Base-by-base conservation (phyloP, 2,888 invertebrate species). In the Lapara coniferarum region DNA sequence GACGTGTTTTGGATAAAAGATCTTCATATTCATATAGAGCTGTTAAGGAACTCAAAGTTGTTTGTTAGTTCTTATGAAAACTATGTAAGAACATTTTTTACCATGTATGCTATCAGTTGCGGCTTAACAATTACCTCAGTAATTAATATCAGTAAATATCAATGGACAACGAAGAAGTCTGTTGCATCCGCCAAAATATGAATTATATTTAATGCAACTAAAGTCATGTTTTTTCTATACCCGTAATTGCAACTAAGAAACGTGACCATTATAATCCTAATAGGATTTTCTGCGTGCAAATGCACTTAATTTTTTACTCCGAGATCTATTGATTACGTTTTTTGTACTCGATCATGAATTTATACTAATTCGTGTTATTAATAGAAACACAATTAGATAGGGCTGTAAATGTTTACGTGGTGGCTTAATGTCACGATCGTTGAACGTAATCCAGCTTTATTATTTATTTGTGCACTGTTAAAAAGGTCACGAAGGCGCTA, bases 401-500 rank as follows among this genome's bases (percentile, higher is more conserved):
- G 12, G 63, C 49, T 13, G 63, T 63, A 19, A 63, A 19, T 59
- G 19, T 63, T 46, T 19, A 63, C 63, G 63, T 19, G 12, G 55
- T 49, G 19, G 63, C 19, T 63, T 63, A 63, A 63, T 63, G 63
- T 19, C 63, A 63, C 46, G 63, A 63, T 63, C 49, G 49, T 19
- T 6, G 63, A 63, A 49, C 7, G 63, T 63, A 46, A 63, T 63
- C 63, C 46, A 7, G 13, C 46, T 63, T n/a, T 63, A 63, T 63
- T 63, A 63, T 63, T 63, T 63, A 63, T 49, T 63, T 63, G 19
- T 25, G 46, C 10, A 37, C 13, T 25, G 10, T 30, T 58, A 68
- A 68, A 68, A 68, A 66, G 53, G 52, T 66, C 53, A 66, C 12
- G 53, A 53, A 66, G 51, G 52, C 53, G 66, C 52, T 53, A 16